Evolutionary conservation across 2,888 invertebrate species (phyloP), one percentile per base, ranked within the genome.

Genomic region (Orthosia gothica): DNA sequence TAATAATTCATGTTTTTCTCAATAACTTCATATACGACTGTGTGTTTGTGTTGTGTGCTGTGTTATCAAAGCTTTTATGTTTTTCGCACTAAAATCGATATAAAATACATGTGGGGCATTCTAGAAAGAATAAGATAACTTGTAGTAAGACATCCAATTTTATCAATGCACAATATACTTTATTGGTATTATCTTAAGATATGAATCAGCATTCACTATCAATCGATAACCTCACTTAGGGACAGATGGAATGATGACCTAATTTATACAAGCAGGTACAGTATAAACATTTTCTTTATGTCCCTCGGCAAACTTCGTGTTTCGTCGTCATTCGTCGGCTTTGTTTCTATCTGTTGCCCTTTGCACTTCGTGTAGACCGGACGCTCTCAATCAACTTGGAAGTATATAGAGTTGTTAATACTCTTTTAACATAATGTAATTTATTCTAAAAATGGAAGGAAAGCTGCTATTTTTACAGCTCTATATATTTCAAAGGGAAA

Each of bases 131-230:
- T 54, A n/a, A 18, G n/a, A 23, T 5, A 20, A 15, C 9, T 7
- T 12, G n/a, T 11, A 13, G 13, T 52, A 50, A 47, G 40, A 67
- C 0, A 54, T 49, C 23, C 3, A 68, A 76, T 18, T 61, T 61
- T 20, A 45, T 12, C 23, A 74, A 74, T 66, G 52, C 45, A 66
- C 74, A 52, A 3, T 74, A 65, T 32, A 52, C 20, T 47, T 32
- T 50, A 15, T 4, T 11, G 9, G 4, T 5, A 23, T 57, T 67
- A 67, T 55, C 40, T 40, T 15, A 26, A 26, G 76, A 76, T 50
- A 55, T 61, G n/a, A 67, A 54, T 59, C 52, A 12, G 9, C n/a
- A 59, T 20, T 23, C 0, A 40, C 5, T 54, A 55, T 15, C 54
- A 13, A 26, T 63, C 5, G 65, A 52, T 70, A 20, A 45, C 3